Evolutionary conservation across 2,797 vertebrate species (phyloP), one percentile per base, ranked within the genome.

Genomic region (Novumbra hubbsi): DNA sequence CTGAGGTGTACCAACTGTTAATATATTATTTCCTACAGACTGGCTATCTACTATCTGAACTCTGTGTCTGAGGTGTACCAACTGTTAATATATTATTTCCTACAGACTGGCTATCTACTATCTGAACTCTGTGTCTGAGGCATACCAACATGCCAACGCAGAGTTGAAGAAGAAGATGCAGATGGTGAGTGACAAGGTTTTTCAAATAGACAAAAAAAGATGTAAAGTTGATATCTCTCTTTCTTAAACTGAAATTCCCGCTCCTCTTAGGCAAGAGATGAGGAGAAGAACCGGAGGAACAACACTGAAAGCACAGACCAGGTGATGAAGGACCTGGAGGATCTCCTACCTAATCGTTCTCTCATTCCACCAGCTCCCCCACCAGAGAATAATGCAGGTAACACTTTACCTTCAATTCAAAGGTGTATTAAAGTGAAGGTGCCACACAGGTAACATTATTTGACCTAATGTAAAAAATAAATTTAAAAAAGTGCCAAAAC

Each of bases 151-250:
- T 1, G 89, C 96, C 79, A 99, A 98, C 34, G 84, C 88, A 8
- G 98, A 97, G 83, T 92, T 99, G 78, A 98, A 96, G 90, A 99
- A 97, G 92, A 99, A 99, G 90, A 99, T 99, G 94, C 96, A 98
- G 88, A 93, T 93, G 94, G 98, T 99, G 75, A 88, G 93, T n/a
- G 11, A 32, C 5, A 55, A 9, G 3, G 55, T 27, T 60, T 60
- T 60, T 24, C 55, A 27, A 60, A 60, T 60, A 60, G n/a, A 3
- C 9, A 4, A 11, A 38, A 38, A 38, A 38, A 38, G 5, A 34
- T 6, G 17, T 17, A 16, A 8, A 65, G 17, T 6, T 19, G n/a
- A 14, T 17, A 16, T 16, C 50, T 11, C 57, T 1, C n/a, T 0
- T 60, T n/a, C 32, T 11, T 0, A 21, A 21, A 71, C 28, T 7